Conservation (phyloP, 1,140 invertebrate genomes). For the Pygmarrhopalites habei region DNA sequence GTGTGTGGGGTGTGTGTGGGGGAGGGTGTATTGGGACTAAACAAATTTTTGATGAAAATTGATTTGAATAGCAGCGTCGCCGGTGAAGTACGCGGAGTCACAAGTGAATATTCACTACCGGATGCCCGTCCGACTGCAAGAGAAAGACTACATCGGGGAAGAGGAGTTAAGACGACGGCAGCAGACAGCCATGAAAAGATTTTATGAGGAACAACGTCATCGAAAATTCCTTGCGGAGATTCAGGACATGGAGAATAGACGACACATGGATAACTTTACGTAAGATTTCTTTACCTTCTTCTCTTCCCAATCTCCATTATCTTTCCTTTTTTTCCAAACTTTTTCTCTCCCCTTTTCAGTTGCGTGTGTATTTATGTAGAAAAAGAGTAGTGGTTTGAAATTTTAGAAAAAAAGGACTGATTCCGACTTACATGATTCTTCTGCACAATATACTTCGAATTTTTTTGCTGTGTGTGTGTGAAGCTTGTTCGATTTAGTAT, state of each 20-base stretch:
- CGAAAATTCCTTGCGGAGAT: conserved; percentile 82
- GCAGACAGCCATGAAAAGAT: conserved; percentile 79
- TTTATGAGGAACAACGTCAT: conserved; percentile 77
- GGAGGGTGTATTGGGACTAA: no score
- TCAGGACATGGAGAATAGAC: conserved; percentile 79
- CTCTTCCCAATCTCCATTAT: not conserved
- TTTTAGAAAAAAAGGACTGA: no score
- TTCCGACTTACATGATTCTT: no score
- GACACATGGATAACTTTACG: conserved; percentile 86
- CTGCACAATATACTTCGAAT: no score
- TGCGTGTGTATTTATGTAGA: no score
- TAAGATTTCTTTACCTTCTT: conserved; percentile 44
- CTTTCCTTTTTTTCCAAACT: not conserved
- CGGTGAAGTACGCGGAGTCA: conserved; percentile 73
- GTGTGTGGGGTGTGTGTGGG: no score
- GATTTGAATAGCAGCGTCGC: conserved; percentile 10
- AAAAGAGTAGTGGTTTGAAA: no score
- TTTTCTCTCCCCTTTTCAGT: no score
- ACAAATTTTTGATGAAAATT: no score
- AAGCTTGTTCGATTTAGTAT: no score
- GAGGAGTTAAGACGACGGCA: conserved; percentile 74
- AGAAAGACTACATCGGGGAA: conserved; percentile 67
- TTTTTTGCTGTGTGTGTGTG: no score
- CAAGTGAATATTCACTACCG: conserved; percentile 90
- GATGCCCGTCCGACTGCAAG: conserved; percentile 72